Base-by-base conservation (phyloP, 2,888 invertebrate species). In the Orthosia incerta region DNA sequence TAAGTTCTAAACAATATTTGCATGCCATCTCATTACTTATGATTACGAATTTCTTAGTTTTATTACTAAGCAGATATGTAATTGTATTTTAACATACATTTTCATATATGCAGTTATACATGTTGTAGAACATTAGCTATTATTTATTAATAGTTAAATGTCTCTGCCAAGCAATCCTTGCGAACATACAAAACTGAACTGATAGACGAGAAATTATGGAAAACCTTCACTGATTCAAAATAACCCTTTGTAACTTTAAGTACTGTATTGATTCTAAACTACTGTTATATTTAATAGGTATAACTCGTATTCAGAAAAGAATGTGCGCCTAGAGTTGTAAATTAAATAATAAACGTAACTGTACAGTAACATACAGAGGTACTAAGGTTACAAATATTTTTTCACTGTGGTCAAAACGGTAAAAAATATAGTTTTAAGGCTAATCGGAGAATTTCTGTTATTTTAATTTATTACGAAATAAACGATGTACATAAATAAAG, bases 61-160 rank as follows among this genome's bases (percentile, higher is more conserved):
- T 73, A 50, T 61, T 65, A 26, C 67, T 31, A 26, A 62, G 84
- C 59, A 83, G 84, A 79, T 84, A 85, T 86, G 83, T 73, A 50
- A 79, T 73, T 86, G 84, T 88, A 86, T 88, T 87, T 74, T 72
- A 59, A 59, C 12, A 86, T 86, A 85, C 80, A 79, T 80, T 80
- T 79, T 76, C 85, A 83, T 83, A 81, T 84, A 82, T 80, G 68
- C 65, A 53, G 39, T 64, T 72, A 62, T 20, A 66, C 59, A 65
- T 69, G 39, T 74, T 55, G 82, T 18, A 69, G 86, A 84, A 79
- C 78, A 74, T 78, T 74, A 79, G 4, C 85, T 88, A 86, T 88
- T 84, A 65, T 63, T 76, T 23, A n/a, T 31, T 79, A 82, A 88
- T 87, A 88, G 87, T 67, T 82, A 69, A 73, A 79, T 76, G 82